Evolutionary conservation across 2,888 invertebrate species (phyloP).

Genomic region (Calameuta filiformis): DNA sequence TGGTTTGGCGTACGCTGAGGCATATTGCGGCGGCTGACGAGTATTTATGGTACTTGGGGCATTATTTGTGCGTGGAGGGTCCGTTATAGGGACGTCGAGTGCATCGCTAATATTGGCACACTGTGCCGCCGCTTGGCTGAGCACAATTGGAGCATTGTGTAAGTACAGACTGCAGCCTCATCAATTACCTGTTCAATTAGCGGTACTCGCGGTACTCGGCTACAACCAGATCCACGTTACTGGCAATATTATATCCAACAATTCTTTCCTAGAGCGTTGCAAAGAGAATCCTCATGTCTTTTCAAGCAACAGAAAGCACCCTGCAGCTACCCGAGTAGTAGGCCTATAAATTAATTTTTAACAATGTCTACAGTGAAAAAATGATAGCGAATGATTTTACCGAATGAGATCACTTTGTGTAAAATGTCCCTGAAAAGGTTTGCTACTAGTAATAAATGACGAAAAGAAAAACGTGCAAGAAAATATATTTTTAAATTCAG

Average conservation of each 20-base stretch:
- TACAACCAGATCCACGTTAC: neutral
- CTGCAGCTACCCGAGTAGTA: neutral
- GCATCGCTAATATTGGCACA: constrained; percentile 60
- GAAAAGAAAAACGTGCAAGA: neutral
- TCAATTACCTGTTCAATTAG: constrained; percentile 59
- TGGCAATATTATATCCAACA: neutral
- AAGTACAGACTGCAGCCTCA: constrained; percentile 60
- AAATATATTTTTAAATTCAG: neutral
- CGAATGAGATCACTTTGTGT: neutral
- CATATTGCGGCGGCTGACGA: constrained; percentile 57
- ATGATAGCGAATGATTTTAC: neutral
- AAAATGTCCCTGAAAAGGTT: neutral
- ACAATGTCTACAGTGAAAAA: neutral
- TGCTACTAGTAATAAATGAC: neutral
- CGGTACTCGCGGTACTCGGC: constrained; percentile 27
- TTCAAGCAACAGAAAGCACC: neutral
- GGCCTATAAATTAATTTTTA: neutral
- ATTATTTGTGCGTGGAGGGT: constrained; percentile 54
- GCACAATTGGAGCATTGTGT: constrained; percentile 61
- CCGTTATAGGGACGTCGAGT: constrained; percentile 58
- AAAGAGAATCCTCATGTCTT: neutral
- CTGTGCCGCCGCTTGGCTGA: constrained; percentile 51
- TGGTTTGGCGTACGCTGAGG: constrained; percentile 25
- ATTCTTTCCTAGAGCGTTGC: neutral
- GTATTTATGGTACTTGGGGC: constrained; percentile 58